Base-by-base conservation (phyloP, 2,113 vertebrate species). In the Chaetodon trifascialis region DNA sequence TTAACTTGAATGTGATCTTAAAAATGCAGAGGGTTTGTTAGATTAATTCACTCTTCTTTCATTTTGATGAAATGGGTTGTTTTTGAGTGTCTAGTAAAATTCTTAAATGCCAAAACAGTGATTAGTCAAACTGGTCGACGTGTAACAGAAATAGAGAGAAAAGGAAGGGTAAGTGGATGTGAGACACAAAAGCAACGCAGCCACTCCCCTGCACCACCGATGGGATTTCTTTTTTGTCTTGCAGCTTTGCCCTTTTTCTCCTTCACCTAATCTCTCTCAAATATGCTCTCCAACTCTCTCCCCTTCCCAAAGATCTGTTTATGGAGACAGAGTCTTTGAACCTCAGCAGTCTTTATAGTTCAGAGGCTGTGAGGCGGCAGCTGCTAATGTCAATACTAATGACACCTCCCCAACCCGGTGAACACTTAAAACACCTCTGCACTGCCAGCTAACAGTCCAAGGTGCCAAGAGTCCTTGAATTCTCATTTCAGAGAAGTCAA, bases 361-460 rank as follows among this genome's bases (percentile, higher is more conserved):
- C 86, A 91, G 85, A 93, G 84, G 88, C 86, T 91, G 86, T 62
- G 59, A 82, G 80, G 79, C 89, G 91, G 88, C 90, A 89, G 93
- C 87, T 92, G 90, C 88, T 95, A 93, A 94, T 93, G 93, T 93
- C 92, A 93, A 91, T 88, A 89, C 92, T 92, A 94, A 95, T 94
- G 92, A 94, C 66, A 78, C 82, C 78, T 84, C 54, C 58, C 40
- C 85, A 80, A 69, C 88, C 74, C 52, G 80, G 81, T 79, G 85
- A 81, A 82, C 19, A 54, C 86, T 91, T 76, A 71, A 76, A 93
- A 89, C 89, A 87, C 83, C 86, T 80, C 66, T 60, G 68, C 72
- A 52, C 69, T 66, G 73, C 80, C 68, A 73, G 79, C 80, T 78
- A 47, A 34, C 64, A 79, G 80, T 73, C 81, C 80, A 40, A 83